Percentiles rank a stretch among this genome's conserved stretches.
Conservation (phyloP, 2,113 vertebrate genomes). For the Paratilapia polleni region DNA sequence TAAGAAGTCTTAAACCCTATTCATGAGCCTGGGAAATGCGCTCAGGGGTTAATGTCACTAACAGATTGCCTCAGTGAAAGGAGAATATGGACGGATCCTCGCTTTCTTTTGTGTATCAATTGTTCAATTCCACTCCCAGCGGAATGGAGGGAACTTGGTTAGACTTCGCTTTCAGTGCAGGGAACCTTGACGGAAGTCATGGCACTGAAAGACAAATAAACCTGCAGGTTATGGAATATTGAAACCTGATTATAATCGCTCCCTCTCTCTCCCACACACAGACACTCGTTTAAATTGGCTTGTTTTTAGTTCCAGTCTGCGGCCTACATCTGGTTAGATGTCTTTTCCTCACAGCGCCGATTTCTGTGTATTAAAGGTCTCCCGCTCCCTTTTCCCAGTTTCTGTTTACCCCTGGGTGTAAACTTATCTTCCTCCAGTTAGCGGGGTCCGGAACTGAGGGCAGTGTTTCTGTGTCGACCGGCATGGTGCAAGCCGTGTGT, state of each 20-base stretch:
- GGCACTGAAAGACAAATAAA: not conserved
- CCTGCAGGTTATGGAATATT: not conserved
- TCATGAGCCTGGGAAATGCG: constrained; percentile 86
- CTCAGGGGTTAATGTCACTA: constrained; percentile 88
- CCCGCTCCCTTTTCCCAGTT: not conserved
- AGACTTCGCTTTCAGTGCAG: constrained; percentile 29
- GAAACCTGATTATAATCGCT: not conserved
- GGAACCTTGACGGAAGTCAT: constrained; percentile 1
- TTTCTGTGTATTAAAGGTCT: not conserved
- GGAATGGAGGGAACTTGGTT: constrained; percentile 62
- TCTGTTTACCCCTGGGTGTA: constrained; percentile 64
- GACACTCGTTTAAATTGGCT: not conserved
- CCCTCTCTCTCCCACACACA: not conserved
- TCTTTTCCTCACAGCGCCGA: not conserved
- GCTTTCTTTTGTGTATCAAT: constrained; percentile 85
- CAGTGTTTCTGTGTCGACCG: constrained; percentile 49
- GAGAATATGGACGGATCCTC: constrained; percentile 86
- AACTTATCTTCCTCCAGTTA: constrained; percentile 71
- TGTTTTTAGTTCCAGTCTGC: not conserved
- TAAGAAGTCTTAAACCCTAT: constrained; percentile 83
- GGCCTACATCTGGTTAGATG: not conserved
- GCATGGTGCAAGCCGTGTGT: constrained; percentile 75
- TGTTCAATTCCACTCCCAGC: constrained; percentile 78
- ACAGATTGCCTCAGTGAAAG: constrained; percentile 84
- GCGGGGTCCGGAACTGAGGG: constrained; percentile 57